These are phyloP conservation scores for Neocloeon triangulifer DNA, from an alignment of 1,140 invertebrate genomes.

Conservation along the genomic window DNA sequence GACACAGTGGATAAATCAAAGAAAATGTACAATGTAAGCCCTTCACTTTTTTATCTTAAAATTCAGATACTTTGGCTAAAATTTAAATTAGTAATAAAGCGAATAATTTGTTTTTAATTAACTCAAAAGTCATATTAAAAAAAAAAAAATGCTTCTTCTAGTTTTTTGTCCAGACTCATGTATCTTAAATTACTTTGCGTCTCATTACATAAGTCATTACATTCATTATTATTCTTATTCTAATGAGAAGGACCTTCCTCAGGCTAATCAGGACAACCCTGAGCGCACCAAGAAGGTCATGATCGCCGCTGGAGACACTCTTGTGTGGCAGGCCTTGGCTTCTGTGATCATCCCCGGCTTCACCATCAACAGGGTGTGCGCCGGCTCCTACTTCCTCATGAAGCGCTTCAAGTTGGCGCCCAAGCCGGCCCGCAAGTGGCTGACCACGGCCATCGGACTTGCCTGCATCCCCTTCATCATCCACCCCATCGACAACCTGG, in stretches of 20 bases:
- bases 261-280: too few species aligned
- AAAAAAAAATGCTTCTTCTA: too few species aligned
- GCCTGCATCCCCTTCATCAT: conserved; percentile 78
- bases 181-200: too few species aligned
- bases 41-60: conserved; percentile 4
- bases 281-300: conserved; percentile 21
- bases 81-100: too few species aligned
- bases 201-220: too few species aligned
- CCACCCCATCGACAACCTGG: conserved; percentile 64
- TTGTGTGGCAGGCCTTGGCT: conserved; percentile 83
- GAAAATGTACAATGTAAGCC: conserved; percentile 39
- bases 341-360: conserved; percentile 80
- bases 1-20: conserved; percentile 65
- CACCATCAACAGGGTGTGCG: conserved; percentile 74
- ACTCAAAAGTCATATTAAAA: too few species aligned
- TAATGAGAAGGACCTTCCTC: too few species aligned
- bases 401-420: conserved; percentile 23
- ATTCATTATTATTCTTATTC: too few species aligned
- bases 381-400: conserved; percentile 27
- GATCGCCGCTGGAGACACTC: conserved; percentile 51
- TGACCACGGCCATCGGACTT: conserved; percentile 59
- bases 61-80: too few species aligned
- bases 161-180: too few species aligned
- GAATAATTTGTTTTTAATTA: too few species aligned
- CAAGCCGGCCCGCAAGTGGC: conserved; percentile 28